Conservation (phyloP, 2,113 vertebrate genomes). For the Tetrao urogallus region DNA sequence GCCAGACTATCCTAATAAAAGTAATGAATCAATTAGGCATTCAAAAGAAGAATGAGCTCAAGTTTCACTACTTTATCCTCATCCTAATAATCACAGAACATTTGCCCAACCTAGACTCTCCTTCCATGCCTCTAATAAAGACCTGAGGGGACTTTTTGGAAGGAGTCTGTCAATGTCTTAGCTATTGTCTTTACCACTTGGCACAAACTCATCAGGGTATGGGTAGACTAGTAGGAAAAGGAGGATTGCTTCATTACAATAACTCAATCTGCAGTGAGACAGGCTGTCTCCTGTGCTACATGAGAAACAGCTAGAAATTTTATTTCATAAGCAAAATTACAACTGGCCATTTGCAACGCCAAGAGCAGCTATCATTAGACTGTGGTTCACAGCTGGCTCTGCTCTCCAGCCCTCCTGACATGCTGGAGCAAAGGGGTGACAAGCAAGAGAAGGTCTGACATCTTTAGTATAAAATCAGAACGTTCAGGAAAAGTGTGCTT, state of each 20-base stretch:
- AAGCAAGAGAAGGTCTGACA: background rate
- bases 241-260: slow-evolving; percentile 24
- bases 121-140: background rate
- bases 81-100: background rate
- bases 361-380: background rate
- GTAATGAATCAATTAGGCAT: background rate
- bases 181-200: slow-evolving; percentile 46
- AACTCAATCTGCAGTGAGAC: slow-evolving; percentile 39
- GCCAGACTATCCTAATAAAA: background rate
- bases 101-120: background rate
- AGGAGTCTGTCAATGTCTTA: background rate
- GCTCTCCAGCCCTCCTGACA: background rate
- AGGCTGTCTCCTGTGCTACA: slow-evolving; percentile 25
- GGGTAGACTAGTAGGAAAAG: slow-evolving; percentile 8
- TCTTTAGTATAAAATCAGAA: background rate
- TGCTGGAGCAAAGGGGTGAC: background rate
- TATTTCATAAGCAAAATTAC: slow-evolving; percentile 42
- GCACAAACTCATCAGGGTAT: background rate
- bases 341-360: slow-evolving; percentile 5
- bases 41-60: background rate
- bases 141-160: background rate
- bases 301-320: slow-evolving; percentile 26
- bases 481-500: background rate
- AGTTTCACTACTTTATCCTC: background rate
- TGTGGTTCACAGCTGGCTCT: background rate